Percentiles rank a stretch among this genome's conserved stretches.
Evolutionary conservation across 2,797 vertebrate genomes (phyloP).

Genomic region (Clamator glandarius): DNA sequence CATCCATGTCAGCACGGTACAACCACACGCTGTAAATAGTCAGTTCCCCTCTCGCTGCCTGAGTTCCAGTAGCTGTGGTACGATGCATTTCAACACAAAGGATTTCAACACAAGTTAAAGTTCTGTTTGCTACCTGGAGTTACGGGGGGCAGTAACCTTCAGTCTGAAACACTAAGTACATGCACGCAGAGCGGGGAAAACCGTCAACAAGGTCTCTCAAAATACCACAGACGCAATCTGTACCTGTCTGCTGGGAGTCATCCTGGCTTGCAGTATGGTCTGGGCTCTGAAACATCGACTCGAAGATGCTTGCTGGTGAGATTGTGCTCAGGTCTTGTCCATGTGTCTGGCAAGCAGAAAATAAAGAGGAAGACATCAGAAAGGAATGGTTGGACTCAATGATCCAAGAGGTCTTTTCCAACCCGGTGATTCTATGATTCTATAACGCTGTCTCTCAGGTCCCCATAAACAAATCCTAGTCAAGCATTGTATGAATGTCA

Average conservation of each 20-base stretch:
- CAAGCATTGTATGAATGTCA: accelerated
- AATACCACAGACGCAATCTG: neutral
- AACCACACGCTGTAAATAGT: neutral
- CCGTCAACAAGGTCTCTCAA: neutral
- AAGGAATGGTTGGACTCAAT: too few relatives aligned
- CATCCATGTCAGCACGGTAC: neutral
- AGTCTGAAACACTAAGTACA: neutral
- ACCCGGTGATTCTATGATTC: too few relatives aligned
- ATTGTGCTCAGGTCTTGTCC: slow-evolving; percentile 91
- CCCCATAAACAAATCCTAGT: neutral
- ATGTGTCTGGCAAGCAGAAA: slow-evolving; percentile 79
- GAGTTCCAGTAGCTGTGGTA: accelerated
- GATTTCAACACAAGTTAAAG: neutral
- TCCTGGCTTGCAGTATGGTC: slow-evolving; percentile 89
- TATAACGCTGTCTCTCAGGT: neutral
- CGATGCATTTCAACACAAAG: neutral
- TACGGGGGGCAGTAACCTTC: neutral
- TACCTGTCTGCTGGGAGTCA: slow-evolving; percentile 87
- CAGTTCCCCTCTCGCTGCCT: neutral
- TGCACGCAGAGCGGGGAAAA: neutral
- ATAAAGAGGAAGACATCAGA: neutral
- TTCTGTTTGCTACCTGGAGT: neutral
- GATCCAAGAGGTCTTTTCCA: too few relatives aligned
- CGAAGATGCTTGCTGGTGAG: slow-evolving; percentile 94
- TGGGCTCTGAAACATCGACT: slow-evolving; percentile 97